Evolutionary conservation across 2,888 invertebrate genomes (phyloP).

Genomic region (Altica lythri): DNA sequence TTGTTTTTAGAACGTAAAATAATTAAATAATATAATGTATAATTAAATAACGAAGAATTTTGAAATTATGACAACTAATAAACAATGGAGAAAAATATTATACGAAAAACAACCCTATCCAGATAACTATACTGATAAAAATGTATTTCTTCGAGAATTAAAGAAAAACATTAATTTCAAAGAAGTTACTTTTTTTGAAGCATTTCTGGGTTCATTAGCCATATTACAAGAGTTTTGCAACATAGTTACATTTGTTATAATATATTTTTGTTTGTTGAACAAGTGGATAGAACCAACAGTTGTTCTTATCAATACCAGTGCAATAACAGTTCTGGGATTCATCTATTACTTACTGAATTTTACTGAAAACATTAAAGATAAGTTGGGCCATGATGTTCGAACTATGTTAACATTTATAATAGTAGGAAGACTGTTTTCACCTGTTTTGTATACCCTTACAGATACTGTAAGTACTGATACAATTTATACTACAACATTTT

Average conservation of each 20-base stretch:
- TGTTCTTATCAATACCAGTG: conserved; percentile 64
- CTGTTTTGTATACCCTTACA: conserved; percentile 90
- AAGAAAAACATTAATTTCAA: conserved; percentile 81
- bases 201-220: conserved; percentile 75
- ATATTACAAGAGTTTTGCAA: conserved; percentile 81
- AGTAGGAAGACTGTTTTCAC: conserved; percentile 88
- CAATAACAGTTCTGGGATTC: conserved; percentile 67
- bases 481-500: conserved; percentile 89
- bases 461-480: conserved; percentile 97
- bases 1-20: too few species aligned
- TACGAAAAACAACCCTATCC: conserved; percentile 86
- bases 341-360: conserved; percentile 59
- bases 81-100: conserved; percentile 84
- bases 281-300: conserved; percentile 67
- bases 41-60: too few species aligned
- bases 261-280: conserved; percentile 75
- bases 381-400: conserved; percentile 67
- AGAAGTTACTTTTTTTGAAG: conserved; percentile 71
- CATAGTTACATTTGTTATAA: conserved; percentile 72
- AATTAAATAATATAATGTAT: too few species aligned
- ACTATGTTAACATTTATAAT: conserved; percentile 81
- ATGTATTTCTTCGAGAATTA: conserved; percentile 82
- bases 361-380: conserved; percentile 39
- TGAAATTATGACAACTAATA: too few species aligned
- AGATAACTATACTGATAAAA: conserved; percentile 89